These are phyloP conservation scores for Virgularia gustaviana DNA, from an alignment of 92 coral and sea anemone genomes.

Conservation along the genomic window DNA sequence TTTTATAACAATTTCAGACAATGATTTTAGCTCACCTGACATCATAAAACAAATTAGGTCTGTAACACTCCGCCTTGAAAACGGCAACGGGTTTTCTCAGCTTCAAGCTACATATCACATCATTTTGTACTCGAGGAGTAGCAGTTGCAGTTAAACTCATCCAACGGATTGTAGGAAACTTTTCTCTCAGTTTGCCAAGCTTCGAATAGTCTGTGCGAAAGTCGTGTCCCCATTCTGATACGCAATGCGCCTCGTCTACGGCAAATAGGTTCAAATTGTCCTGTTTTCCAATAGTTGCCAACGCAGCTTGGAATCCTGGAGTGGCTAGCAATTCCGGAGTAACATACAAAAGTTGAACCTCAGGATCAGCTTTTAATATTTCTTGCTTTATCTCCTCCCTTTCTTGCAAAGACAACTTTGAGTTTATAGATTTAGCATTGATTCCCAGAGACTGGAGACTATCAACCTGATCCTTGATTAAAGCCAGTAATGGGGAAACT, in stretches of 20 bases:
- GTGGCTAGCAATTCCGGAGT: conserved; percentile 96
- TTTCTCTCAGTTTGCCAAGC: conserved; percentile 63
- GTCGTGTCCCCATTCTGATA: conserved; percentile 98
- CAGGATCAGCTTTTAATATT: conserved; percentile 59
- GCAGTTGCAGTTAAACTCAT: conserved; percentile 93
- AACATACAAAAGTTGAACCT: conserved; percentile 70
- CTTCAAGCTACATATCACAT: conserved; percentile 58
- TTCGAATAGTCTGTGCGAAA: conserved; percentile 85
- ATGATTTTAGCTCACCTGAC: conserved; percentile 62
- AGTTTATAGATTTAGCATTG: conserved; percentile 77
- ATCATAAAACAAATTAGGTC: conserved; percentile 90
- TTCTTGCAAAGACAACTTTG: conserved; percentile 65
- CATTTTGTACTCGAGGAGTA: conserved; percentile 82
- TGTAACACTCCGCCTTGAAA: conserved; percentile 68
- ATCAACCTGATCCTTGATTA: conserved; percentile 87
- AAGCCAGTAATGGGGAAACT: conserved; percentile 89
- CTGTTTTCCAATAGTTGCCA: conserved; percentile 59
- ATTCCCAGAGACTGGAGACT: conserved; percentile 58
- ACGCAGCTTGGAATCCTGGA: conserved; percentile 65
- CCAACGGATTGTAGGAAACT: conserved; percentile 66
- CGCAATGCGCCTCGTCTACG: conserved; percentile 97
- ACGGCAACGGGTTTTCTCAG: conserved; percentile 63
- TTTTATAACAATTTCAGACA: neutral
- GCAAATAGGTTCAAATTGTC: conserved; percentile 70
- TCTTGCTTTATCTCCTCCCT: conserved; percentile 67